Percentiles rank a stretch among this genome's conserved stretches.
phyloP scores from a whole-genome alignment of 2,113 vertebrate genomes.

The Elephas maximus region DNA sequence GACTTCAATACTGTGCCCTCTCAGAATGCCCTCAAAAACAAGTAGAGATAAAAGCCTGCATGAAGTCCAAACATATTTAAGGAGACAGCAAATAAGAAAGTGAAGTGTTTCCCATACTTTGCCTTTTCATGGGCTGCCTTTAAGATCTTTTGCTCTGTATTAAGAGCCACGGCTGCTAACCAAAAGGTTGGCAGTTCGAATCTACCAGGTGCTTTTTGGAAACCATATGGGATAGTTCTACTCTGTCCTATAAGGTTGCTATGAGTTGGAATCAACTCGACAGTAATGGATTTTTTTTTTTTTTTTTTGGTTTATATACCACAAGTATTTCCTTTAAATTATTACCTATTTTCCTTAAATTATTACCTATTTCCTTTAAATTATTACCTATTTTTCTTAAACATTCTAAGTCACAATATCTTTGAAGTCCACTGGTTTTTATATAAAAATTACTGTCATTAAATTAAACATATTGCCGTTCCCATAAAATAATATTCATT shows the following conservation, averaged over 20 bases:
- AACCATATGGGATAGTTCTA: no score
- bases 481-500: slow-evolving; percentile 14
- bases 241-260: no score
- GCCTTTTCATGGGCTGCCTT: not conserved
- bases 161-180: no score
- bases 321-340: not conserved
- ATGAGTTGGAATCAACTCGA: no score
- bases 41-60: not conserved
- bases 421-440: slow-evolving; percentile 16
- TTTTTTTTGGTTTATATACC: not conserved
- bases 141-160: not conserved
- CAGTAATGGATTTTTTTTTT: no score
- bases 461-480: not conserved
- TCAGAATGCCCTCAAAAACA: not conserved
- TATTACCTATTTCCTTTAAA: not conserved
- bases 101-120: not conserved
- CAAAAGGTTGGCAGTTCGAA: no score
- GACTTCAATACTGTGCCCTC: not conserved
- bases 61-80: not conserved
- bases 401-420: not conserved
- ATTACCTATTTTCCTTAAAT: not conserved
- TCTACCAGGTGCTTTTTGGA: no score
- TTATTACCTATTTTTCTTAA: not conserved
- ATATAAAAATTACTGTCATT: not conserved
- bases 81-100: not conserved